These are phyloP conservation scores for Linurgus olivaceus DNA, from an alignment of 2,797 vertebrate genomes.

Conservation along the genomic window DNA sequence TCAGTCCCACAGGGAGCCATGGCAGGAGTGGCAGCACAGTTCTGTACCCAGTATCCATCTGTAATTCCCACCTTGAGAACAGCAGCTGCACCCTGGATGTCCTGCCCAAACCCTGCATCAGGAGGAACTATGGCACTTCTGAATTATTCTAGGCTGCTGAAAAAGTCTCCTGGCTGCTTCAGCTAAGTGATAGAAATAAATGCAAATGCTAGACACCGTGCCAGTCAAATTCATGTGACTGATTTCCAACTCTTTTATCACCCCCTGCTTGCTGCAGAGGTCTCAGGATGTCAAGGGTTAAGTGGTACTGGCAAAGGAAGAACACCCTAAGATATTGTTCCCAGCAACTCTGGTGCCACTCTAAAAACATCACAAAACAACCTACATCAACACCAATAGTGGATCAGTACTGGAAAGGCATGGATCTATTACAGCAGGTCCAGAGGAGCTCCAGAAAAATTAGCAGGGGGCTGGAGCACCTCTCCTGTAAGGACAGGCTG, in stretches of 20 bases:
- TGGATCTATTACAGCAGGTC: background rate
- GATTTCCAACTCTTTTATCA: background rate
- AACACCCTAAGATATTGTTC: background rate
- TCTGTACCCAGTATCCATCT: background rate
- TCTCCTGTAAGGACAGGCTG: background rate
- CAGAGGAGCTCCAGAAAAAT: background rate
- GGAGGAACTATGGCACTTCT: background rate
- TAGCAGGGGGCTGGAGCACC: background rate
- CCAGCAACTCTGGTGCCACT: background rate
- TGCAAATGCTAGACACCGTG: background rate
- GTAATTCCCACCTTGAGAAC: background rate
- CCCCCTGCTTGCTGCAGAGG: background rate
- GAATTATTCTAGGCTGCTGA: background rate
- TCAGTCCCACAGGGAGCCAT: background rate
- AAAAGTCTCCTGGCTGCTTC: background rate
- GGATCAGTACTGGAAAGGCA: background rate
- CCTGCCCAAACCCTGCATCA: background rate
- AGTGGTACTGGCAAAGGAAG: background rate
- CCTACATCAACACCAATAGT: background rate
- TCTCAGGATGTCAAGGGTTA: background rate
- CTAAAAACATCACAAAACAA: background rate
- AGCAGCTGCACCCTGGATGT: background rate
- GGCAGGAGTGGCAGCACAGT: background rate
- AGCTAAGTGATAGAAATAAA: background rate
- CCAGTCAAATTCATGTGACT: background rate